Base-by-base conservation (phyloP, 2,888 invertebrate species). In the Metalampra italica region DNA sequence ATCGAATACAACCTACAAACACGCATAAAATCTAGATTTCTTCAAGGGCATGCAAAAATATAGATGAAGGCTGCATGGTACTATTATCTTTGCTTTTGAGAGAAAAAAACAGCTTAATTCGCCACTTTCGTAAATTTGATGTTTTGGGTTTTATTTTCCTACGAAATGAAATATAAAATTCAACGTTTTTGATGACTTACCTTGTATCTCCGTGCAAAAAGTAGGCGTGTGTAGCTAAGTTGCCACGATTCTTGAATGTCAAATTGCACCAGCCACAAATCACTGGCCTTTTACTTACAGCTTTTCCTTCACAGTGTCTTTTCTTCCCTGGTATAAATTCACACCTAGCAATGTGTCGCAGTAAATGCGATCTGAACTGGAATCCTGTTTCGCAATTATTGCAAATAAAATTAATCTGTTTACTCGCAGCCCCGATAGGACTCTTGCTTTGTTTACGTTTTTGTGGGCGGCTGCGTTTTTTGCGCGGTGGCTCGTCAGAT, bases 261-360 rank as follows among this genome's bases (percentile, higher is more conserved):
- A 68, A 36, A 4, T 60, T 58, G 43, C 72, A 72, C 66, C 66
- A 68, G 4, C 32, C 51, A 36, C 73, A 72, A 44, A 29, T 52
- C 1, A 42, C n/a, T 12, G n/a, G n/a, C 22, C 22, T 22, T 5
- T 22, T 22, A 4, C 14, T 12, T 12, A 1, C 3, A 12, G 11
- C 0, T 29, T 5, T 34, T 34, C 34, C 7, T 9, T 43, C n/a
- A n/a, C 36, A 8, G n/a, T n/a, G n/a, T n/a, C n/a, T n/a, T n/a
- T n/a, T n/a, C n/a, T n/a, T n/a, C n/a, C n/a, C n/a, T n/a, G n/a
- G n/a, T n/a, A n/a, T n/a, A n/a, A n/a, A n/a, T n/a, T n/a, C n/a
- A n/a, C n/a, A 29, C 29, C 22, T 3, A 3, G 58, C 47, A n/a
- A 43, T 29, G 22, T 48, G 42, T 37, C 32, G 52, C 44, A 9